Evolutionary conservation across 1,140 invertebrate genomes (phyloP).

Genomic region (Uloborus diversus): DNA sequence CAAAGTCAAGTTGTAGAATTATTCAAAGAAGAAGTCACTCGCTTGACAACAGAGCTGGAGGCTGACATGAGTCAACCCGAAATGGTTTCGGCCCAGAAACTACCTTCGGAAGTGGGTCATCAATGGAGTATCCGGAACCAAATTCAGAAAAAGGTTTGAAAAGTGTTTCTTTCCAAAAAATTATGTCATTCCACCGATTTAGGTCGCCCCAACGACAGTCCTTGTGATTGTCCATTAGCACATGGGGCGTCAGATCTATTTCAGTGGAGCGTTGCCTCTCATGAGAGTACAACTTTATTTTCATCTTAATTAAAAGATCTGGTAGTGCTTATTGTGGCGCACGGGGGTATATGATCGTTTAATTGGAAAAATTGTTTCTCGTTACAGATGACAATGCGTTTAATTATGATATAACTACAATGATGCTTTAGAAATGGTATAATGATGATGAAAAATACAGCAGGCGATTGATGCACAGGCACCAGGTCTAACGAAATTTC

Average conservation of each 20-base stretch:
- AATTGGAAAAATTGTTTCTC: too few species aligned
- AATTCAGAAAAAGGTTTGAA: not conserved
- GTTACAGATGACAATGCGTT: too few species aligned
- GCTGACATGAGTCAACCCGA: not conserved
- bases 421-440: too few species aligned
- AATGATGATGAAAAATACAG: too few species aligned
- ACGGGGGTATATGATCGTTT: too few species aligned
- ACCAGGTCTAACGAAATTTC: too few species aligned
- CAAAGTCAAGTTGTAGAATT: too few species aligned
- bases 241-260: not conserved
- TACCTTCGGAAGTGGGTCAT: not conserved
- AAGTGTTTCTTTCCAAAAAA: not conserved
- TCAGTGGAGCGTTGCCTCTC: not conserved
- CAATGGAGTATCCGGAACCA: not conserved
- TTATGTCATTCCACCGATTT: not conserved
- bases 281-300: too few species aligned
- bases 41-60: not conserved
- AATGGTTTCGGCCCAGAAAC: conserved; percentile 1
- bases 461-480: too few species aligned
- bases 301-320: too few species aligned
- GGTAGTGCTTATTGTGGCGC: too few species aligned
- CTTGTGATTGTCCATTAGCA: not conserved
- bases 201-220: not conserved
- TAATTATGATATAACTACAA: too few species aligned
- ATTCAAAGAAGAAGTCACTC: not conserved